Evolutionary conservation across 2,888 invertebrate genomes (phyloP).

Genomic region (Ptychoptera albimana): DNA sequence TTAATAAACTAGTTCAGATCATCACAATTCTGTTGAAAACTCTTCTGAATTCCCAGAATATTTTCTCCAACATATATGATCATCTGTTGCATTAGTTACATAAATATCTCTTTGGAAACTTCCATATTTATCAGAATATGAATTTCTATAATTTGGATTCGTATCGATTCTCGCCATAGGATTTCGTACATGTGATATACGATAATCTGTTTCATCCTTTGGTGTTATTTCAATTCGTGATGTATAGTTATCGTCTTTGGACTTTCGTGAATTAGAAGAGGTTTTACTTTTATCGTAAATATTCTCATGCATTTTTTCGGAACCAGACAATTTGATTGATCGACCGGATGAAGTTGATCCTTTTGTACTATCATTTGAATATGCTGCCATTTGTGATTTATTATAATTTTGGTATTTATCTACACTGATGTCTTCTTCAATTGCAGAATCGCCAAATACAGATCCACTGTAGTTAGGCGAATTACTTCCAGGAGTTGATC

Average conservation of each 20-base stretch:
- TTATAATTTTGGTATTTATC: conserved; percentile 28
- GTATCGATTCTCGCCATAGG: conserved; percentile 15
- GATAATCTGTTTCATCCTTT: conserved; percentile 22
- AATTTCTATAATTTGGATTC: conserved; percentile 15
- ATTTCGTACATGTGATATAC: conserved; percentile 17
- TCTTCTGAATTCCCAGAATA: conserved; percentile 29
- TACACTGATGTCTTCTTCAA: conserved; percentile 30
- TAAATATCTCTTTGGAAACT: conserved; percentile 12
- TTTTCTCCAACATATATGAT: conserved; percentile 37
- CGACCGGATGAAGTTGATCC: not conserved
- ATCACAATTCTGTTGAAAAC: conserved; percentile 30
- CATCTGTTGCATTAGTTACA: not conserved
- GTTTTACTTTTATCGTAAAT: conserved; percentile 21
- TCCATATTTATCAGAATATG: conserved; percentile 14
- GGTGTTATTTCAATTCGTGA: conserved; percentile 30
- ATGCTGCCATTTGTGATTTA: conserved; percentile 21
- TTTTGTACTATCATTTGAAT: conserved; percentile 11
- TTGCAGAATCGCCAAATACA: conserved; percentile 31
- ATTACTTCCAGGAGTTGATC: conserved; percentile 29
- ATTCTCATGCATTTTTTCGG: conserved; percentile 3
- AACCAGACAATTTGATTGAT: not conserved
- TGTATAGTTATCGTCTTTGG: conserved; percentile 15
- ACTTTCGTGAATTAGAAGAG: conserved; percentile 18
- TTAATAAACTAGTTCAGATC: too few species aligned
- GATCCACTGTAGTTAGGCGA: conserved; percentile 32